Conservation (phyloP, 2,888 invertebrate species). For the Meteorus colon region DNA sequence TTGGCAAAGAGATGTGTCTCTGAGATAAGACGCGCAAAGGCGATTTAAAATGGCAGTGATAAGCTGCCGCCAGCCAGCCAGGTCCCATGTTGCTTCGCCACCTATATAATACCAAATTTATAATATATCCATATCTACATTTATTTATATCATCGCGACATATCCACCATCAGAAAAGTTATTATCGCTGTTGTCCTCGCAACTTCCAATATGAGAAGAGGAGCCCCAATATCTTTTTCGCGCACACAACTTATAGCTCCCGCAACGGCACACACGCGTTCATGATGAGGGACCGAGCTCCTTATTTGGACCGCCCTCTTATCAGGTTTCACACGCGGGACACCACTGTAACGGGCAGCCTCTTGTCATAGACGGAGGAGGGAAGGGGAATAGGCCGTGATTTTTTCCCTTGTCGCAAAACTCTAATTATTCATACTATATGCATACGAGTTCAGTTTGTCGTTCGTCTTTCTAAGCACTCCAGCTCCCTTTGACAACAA, state of each 20-base stretch:
- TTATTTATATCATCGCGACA: not conserved
- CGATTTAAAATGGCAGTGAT: slow-evolving; percentile 72
- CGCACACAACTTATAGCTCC: slow-evolving; percentile 44
- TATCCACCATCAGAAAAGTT: not conserved
- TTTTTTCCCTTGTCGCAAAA: slow-evolving; percentile 28
- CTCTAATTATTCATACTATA: not conserved
- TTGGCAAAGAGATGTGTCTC: slow-evolving; percentile 71
- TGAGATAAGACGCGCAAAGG: slow-evolving; percentile 69
- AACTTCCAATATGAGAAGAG: not conserved
- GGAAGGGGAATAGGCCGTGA: slow-evolving; percentile 30
- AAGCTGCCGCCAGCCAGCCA: slow-evolving; percentile 56
- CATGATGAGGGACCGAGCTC: slow-evolving; percentile 58
- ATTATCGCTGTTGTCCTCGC: slow-evolving; percentile 29
- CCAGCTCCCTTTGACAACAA: not conserved
- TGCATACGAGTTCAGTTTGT: not conserved
- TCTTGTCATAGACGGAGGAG: slow-evolving; percentile 48
- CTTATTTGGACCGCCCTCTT: slow-evolving; percentile 72
- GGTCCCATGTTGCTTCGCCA: not conserved
- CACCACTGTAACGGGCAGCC: slow-evolving; percentile 46
- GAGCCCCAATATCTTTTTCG: slow-evolving; percentile 43
- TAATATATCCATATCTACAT: not conserved
- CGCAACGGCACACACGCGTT: slow-evolving; percentile 46
- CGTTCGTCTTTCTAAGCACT: no score
- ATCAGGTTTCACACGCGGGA: slow-evolving; percentile 72
- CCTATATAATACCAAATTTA: not conserved